phyloP scores from a whole-genome alignment of 2,113 vertebrate genomes.

The Paramisgurnus dabryanus region DNA sequence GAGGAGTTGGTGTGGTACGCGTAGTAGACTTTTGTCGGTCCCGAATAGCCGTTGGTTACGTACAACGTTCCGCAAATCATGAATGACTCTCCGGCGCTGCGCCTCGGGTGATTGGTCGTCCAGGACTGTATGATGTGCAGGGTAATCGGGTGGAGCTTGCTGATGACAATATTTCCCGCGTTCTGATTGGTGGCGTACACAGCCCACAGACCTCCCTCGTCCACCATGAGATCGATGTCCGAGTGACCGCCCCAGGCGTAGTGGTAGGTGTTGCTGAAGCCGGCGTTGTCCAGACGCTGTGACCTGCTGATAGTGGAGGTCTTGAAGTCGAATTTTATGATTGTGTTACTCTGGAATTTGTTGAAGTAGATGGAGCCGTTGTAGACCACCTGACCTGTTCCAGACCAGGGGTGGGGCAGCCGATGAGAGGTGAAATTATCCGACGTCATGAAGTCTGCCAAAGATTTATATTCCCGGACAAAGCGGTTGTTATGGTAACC shows the following conservation, averaged over 20 bases:
- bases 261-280: conserved; percentile 96
- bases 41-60: conserved; percentile 95
- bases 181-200: conserved; percentile 99
- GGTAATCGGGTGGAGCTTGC: conserved; percentile 91
- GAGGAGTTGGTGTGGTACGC: conserved; percentile 98
- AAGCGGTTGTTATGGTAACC: conserved; percentile 99
- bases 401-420: conserved; percentile 96
- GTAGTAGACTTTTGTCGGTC: conserved; percentile 96
- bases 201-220: conserved; percentile 94
- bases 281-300: conserved; percentile 91
- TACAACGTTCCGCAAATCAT: conserved; percentile 98
- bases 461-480: conserved; percentile 93
- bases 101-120: conserved; percentile 96
- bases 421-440: conserved; percentile 98
- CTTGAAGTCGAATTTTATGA: conserved; percentile 95
- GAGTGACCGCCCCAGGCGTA: conserved; percentile 98
- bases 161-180: conserved; percentile 95
- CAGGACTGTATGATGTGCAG: conserved; percentile 92
- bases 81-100: conserved; percentile 95
- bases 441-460: conserved; percentile 92
- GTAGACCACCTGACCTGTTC: conserved; percentile 97
- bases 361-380: conserved; percentile 99
- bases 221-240: conserved; percentile 98
- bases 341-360: conserved; percentile 98
- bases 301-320: conserved; percentile 92